phyloP scores from a whole-genome alignment of 64 coral and sea anemone genomes.

The Stichodactyla mertensii region DNA sequence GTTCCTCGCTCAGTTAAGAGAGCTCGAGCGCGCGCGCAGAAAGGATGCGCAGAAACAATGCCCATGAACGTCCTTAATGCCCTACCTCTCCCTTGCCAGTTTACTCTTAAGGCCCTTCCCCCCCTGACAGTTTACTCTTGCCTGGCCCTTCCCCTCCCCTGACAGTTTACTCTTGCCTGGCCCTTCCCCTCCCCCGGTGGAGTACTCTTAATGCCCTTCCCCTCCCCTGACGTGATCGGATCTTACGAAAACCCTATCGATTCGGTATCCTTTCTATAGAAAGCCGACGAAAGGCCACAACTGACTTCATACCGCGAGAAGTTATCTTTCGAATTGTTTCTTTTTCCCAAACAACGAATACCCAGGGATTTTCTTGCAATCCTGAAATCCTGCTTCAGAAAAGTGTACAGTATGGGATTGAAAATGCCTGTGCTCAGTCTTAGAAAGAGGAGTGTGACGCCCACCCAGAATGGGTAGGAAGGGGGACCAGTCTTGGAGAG shows the following conservation, averaged over 20 bases:
- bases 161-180: not conserved
- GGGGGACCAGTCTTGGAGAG: not conserved
- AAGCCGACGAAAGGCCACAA: not conserved
- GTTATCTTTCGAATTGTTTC: not conserved
- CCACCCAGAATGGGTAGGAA: conserved; percentile 43
- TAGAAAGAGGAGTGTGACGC: conserved; percentile 32
- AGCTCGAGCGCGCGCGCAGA: too few relatives aligned
- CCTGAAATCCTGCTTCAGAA: conserved; percentile 75
- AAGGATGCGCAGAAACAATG: too few relatives aligned
- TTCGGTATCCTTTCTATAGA: not conserved
- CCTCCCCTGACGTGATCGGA: not conserved
- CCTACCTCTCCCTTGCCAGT: too few relatives aligned
- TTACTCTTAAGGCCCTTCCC: too few relatives aligned
- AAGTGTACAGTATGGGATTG: conserved; percentile 73
- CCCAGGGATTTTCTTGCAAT: conserved; percentile 27
- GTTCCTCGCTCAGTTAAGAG: too few relatives aligned
- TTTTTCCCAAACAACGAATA: not conserved
- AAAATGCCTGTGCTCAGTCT: conserved; percentile 54
- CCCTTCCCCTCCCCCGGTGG: not conserved
- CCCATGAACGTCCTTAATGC: too few relatives aligned
- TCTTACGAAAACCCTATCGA: not conserved
- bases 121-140: too few relatives aligned
- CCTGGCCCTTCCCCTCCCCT: too few relatives aligned
- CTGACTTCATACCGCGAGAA: not conserved
- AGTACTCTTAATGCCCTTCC: not conserved